Conservation (phyloP, 2,888 invertebrate species). For the Nowickia ferox region DNA sequence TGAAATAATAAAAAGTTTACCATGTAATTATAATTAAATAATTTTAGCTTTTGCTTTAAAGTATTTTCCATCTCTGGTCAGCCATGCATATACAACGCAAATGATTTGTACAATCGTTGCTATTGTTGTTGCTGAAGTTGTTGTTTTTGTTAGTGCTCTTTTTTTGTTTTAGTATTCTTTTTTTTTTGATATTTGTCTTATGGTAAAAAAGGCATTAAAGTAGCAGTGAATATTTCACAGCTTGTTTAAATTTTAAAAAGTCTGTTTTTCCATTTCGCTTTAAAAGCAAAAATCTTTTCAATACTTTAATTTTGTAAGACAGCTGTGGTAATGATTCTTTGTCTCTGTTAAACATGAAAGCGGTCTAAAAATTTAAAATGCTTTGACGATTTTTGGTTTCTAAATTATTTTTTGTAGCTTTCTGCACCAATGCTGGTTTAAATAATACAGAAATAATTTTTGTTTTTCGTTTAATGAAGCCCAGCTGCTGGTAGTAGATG, state of each 20-base stretch:
- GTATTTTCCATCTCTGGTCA: background rate
- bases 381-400: constrained; percentile 35
- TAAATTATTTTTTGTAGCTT: constrained; percentile 43
- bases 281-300: constrained; percentile 26
- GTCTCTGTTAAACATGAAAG: background rate
- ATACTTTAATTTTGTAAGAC: background rate
- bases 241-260: constrained; percentile 61
- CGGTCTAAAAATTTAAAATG: constrained; percentile 21
- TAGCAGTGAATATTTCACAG: constrained; percentile 60
- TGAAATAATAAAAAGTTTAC: too few relatives aligned
- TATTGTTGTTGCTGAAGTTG: constrained; percentile 7
- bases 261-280: constrained; percentile 20
- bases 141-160: constrained; percentile 12
- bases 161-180: constrained; percentile 16
- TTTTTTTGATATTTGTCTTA: constrained; percentile 27
- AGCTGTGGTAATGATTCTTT: background rate
- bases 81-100: background rate
- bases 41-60: background rate
- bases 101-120: constrained; percentile 30
- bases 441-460: background rate
- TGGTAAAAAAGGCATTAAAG: constrained; percentile 52
- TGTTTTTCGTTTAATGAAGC: background rate
- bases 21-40: too few relatives aligned
- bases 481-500: constrained; percentile 30
- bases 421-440: background rate